Evolutionary conservation across 2,113 vertebrate genomes (phyloP), one percentile per base, ranked within the genome.

Genomic region (Pedionomus torquatus): DNA sequence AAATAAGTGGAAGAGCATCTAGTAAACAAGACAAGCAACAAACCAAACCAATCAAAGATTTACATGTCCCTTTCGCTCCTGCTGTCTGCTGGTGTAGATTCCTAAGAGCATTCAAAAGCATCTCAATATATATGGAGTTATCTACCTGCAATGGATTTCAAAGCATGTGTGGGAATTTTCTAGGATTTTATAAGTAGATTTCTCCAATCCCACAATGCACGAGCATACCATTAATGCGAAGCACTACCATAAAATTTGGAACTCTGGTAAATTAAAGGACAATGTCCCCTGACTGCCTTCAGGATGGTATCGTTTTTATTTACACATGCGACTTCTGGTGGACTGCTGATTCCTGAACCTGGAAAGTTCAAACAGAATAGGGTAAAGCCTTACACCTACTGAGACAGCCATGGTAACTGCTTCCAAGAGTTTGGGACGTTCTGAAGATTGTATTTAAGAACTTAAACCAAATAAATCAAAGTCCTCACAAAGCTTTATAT

Each of bases 101-200:
- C 35, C 68, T 26, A 46, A 46, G 17, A 58, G 41, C 30, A 41
- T 26, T 41, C n/a, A 49, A 58, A 69, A 74, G 39, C 13, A 17
- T n/a, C 58, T 58, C 46, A 39, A 16, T 1, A 2, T 35, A 41
- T 6, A 33, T 6, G 25, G 13, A 63, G 24, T 70, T 44, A 71
- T 3, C 43, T 16, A 52, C 33, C 14, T 0, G 0, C 23, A 17
- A 8, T 1, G 17, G 8, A 58, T n/a, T 54, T 37, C 33, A 21
- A 76, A 41, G 35, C 30, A 83, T 10, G 13, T 2, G 4, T 28
- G 41, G 20, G 46, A 90, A 71, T 65, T 63, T 19, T 19, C 0
- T 3, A 37, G 24, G 41, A 37, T 37, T 78, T 84, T 18, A 46
- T 9, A 41, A 54, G 31, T 4, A 74, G 39, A 49, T n/a, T 88